A percentile compares a stretch with the other conserved stretches of the same genome.
These are phyloP conservation scores for Guaruba guarouba DNA, from an alignment of 2,113 vertebrate genomes.

Conservation along the genomic window DNA sequence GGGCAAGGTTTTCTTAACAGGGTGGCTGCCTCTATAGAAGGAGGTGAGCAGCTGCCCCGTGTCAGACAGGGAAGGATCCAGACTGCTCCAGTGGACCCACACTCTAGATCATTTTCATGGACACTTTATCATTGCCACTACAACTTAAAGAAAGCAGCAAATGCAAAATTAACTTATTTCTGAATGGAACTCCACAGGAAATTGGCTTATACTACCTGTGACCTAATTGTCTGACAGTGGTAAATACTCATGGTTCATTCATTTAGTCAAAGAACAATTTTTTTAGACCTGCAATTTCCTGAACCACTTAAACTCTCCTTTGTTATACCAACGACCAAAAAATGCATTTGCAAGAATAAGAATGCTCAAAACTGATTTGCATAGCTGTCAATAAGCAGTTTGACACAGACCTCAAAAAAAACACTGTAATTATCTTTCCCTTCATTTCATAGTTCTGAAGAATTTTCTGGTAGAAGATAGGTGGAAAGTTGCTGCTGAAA, in stretches of 20 bases:
- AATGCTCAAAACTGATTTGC: not conserved
- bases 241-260: constrained; percentile 19
- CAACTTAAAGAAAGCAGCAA: constrained; percentile 3
- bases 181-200: not conserved
- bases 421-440: not conserved
- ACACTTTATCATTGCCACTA: constrained; percentile 8
- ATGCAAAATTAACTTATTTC: constrained; percentile 18
- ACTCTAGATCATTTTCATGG: not conserved
- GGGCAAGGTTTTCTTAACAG: not conserved
- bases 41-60: rapidly evolving
- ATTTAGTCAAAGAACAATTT: constrained; percentile 44
- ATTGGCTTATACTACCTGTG: constrained; percentile 2
- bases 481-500: no score
- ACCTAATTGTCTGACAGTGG: constrained; percentile 42
- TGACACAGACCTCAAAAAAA: not conserved
- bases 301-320: constrained; percentile 48
- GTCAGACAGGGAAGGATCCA: not conserved
- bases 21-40: not conserved
- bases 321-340: not conserved
- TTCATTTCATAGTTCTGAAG: not conserved
- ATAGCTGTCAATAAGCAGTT: not conserved
- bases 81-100: no score
- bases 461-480: not conserved
- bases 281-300: constrained; percentile 24
- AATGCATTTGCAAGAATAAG: not conserved